Evolutionary conservation across 2,797 vertebrate genomes (phyloP).

Genomic region (Thunnus albacares): DNA sequence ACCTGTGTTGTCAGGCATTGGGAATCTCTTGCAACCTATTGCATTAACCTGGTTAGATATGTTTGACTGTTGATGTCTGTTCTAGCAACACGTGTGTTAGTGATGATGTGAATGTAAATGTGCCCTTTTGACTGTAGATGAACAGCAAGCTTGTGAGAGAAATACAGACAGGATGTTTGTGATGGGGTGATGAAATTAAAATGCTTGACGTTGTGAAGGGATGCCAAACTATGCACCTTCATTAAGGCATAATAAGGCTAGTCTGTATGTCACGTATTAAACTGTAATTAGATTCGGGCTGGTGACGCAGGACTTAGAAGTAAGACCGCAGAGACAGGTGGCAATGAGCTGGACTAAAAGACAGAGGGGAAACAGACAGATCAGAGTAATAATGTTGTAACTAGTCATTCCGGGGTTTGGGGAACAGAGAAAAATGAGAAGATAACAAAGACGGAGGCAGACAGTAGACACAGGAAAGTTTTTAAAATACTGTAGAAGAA

Average conservation of each 20-base stretch:
- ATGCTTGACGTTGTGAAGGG: constrained; percentile 67
- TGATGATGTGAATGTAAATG: constrained; percentile 57
- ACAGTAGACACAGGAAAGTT: not conserved
- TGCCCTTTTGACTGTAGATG: constrained; percentile 41
- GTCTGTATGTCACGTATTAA: constrained; percentile 63
- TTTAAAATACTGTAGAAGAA: not conserved
- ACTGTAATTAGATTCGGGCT: constrained; percentile 73
- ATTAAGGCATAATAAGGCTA: constrained; percentile 74
- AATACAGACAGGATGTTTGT: constrained; percentile 44
- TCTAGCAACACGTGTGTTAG: constrained; percentile 18
- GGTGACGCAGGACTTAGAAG: constrained; percentile 45
- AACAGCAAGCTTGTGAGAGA: constrained; percentile 29
- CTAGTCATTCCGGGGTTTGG: constrained; percentile 22
- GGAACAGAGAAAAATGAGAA: not conserved
- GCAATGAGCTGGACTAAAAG: constrained; percentile 30
- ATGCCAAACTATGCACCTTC: constrained; percentile 70
- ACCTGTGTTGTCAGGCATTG: constrained; percentile 16
- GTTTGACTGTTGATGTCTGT: constrained; percentile 23
- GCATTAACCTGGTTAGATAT: constrained; percentile 30
- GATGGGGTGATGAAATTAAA: constrained; percentile 69
- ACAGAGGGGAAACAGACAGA: constrained; percentile 21
- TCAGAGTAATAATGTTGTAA: constrained; percentile 30
- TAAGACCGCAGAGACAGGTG: constrained; percentile 39
- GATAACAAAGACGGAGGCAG: not conserved
- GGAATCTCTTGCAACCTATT: constrained; percentile 10